A percentile compares a stretch with the other conserved stretches of the same genome.
These are phyloP conservation scores for Chromis chromis DNA, from an alignment of 2,797 vertebrate species.

Conservation along the genomic window DNA sequence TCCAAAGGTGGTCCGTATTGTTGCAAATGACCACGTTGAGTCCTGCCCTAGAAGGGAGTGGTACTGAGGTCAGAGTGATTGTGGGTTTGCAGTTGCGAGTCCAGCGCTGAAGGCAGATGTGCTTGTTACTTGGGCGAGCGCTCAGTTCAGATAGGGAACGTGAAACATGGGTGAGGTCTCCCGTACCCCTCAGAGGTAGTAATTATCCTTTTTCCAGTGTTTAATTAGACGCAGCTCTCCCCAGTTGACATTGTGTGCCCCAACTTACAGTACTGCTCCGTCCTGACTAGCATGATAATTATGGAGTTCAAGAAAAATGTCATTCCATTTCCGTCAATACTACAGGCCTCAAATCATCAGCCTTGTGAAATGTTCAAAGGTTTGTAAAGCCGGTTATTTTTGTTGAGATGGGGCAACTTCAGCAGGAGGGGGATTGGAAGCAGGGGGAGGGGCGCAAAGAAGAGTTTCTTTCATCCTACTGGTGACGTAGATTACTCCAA, in stretches of 20 bases:
- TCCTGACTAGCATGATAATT: constrained; percentile 68
- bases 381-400: constrained; percentile 67
- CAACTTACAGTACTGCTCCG: constrained; percentile 50
- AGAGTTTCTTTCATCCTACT: constrained; percentile 55
- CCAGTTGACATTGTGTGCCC: constrained; percentile 55
- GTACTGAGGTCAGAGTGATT: constrained; percentile 69
- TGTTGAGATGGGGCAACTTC: constrained; percentile 43
- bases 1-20: constrained; percentile 71
- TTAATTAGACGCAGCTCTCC: constrained; percentile 77
- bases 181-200: constrained; percentile 56
- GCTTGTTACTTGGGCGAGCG: constrained; percentile 57
- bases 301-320: constrained; percentile 63
- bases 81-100: constrained; percentile 62
- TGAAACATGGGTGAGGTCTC: constrained; percentile 77
- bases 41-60: constrained; percentile 69
- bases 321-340: constrained; percentile 67
- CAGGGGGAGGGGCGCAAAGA: constrained; percentile 32
- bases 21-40: constrained; percentile 58
- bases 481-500: constrained; percentile 48
- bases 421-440: background rate
- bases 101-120: constrained; percentile 65
- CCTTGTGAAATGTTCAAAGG: constrained; percentile 71
- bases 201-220: constrained; percentile 70
- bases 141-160: constrained; percentile 53
- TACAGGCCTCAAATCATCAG: constrained; percentile 75